phyloP scores from a whole-genome alignment of 2,797 vertebrate species.

The Xyrichtys novacula region DNA sequence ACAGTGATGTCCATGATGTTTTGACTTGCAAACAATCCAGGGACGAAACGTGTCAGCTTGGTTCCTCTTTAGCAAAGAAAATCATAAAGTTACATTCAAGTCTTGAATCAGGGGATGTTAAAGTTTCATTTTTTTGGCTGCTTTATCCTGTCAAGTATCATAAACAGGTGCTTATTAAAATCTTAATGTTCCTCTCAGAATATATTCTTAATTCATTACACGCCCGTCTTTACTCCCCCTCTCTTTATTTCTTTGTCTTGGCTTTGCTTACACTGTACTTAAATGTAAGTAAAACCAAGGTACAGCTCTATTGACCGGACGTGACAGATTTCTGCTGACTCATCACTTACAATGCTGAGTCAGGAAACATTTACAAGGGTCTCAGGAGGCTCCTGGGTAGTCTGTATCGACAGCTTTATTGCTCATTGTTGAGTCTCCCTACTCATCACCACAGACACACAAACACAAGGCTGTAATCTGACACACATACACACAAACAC shows the following conservation, averaged over 20 bases:
- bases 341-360: conserved; percentile 54
- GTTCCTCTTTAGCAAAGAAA: too few relatives aligned
- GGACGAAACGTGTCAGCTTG: too few relatives aligned
- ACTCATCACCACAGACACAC: conserved; percentile 7
- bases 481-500: conserved; percentile 12
- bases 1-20: too few relatives aligned
- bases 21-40: too few relatives aligned
- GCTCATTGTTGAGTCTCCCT: conserved; percentile 14
- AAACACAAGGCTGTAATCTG: too few relatives aligned
- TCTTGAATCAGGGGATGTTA: too few relatives aligned
- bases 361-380: conserved; percentile 36
- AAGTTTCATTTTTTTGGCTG: too few relatives aligned
- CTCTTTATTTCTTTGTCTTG: background rate
- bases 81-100: too few relatives aligned
- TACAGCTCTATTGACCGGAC: conserved; percentile 36
- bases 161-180: too few relatives aligned
- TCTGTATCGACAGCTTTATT: conserved; percentile 29
- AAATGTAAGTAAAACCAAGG: conserved; percentile 30
- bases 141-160: too few relatives aligned
- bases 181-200: too few relatives aligned
- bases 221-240: background rate
- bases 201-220: background rate
- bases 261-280: background rate
- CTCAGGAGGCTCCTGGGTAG: conserved; percentile 16
- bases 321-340: conserved; percentile 52